Base-by-base conservation (phyloP, 2,113 vertebrate species). In the Marmota monax region DNA sequence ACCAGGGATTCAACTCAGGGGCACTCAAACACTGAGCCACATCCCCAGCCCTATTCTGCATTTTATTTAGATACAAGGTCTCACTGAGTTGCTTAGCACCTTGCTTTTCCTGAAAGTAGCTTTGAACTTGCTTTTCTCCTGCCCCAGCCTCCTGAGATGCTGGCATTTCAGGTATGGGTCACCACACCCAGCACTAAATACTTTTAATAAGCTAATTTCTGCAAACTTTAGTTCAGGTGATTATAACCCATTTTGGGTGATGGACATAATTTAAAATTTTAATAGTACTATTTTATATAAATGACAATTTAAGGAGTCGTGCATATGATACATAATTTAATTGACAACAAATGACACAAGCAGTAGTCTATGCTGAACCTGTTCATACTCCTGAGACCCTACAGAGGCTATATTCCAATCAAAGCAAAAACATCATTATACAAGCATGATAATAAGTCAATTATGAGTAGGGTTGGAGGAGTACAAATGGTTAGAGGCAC, bases 401-500 rank as follows among this genome's bases (percentile, higher is more conserved):
- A 39, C 10, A 27, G 37, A 4, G 27, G 8, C 34, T n/a, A 3
- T 20, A 86, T 72, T 88, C 84, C 11, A 25, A 67, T 69, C 20
- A 76, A 88, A 53, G 5, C 11, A 73, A 91, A 88, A 69, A 2
- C 2, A 63, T 0, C 25, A 16, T 61, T n/a, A 83, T 7, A n/a
- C 2, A 87, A 78, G 32, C 32, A 94, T 42, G 61, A 72, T 61
- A 72, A 27, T 82, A 17, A 84, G 1, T 74, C 34, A 72, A 8
- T 5, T 45, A 27, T 9, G 69, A 87, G 16, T 65, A 39, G 0
- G 0, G 0, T 9, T 34, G 1, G 22, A 69, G 34, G 6, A 48
- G 0, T 8, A 0, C 2, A 39, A 65, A 17, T 1, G 4, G 6
- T 86, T 89, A 70, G 3, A 8, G 12, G 0, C 10, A 61, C 65